Base-by-base conservation (phyloP, 2,797 vertebrate species). In the Rhinella marina region DNA sequence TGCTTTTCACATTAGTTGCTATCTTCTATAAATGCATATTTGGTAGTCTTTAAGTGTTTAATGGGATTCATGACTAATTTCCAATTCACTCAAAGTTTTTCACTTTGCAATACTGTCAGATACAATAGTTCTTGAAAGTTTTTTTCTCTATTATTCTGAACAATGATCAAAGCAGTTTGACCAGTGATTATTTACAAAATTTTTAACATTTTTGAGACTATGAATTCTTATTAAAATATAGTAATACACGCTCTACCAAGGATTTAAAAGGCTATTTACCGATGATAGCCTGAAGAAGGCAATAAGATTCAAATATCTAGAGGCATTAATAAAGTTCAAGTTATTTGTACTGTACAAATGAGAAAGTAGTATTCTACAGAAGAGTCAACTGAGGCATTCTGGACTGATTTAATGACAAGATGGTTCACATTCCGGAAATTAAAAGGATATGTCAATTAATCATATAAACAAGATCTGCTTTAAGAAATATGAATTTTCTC, bases 341-440 rank as follows among this genome's bases (percentile, higher is more conserved):
- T 12, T 66, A 64, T 62, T 48, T 59, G 41, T 41, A 41, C 52
- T 81, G 61, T 25, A 62, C 29, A 59, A 80, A 81, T 1, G 68
- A 68, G 50, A 21, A 50, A n/a, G 14, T 29, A 81, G 32, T 5
- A n/a, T 8, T 64, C 12, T 21, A 57, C 1, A 61, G 8, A 50
- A 62, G 21, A 81, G n/a, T 5, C 48, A 79, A 9, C 32, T 16
- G n/a, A 6, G 72, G 11, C 21, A 50, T 50, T 75, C 79, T 61
- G 79, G 27, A 81, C 29, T 29, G n/a, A n/a, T 52, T 48, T 66
- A 64, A 62, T 14, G 62, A 52, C 32, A 82, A 64, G 21, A 68
- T 54, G 21, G 21, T 68, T 82, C 61, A 29, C 50, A 70, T 83
- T 70, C 81, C 29, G 85, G 78, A 86, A 72, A 86, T 81, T 14